Evolutionary conservation across 2,113 vertebrate species (phyloP).

Genomic region (Condylura cristata): DNA sequence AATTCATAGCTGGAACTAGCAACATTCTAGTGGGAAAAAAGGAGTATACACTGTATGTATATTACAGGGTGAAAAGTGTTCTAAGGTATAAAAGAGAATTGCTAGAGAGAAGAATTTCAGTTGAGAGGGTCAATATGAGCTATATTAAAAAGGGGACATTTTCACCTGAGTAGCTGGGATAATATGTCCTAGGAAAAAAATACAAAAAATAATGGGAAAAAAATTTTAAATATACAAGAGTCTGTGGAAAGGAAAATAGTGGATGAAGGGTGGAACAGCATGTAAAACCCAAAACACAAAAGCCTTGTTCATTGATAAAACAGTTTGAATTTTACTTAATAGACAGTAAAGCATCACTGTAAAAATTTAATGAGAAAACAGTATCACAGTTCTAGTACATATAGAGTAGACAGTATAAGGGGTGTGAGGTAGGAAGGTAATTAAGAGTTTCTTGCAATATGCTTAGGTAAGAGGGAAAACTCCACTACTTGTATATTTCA

Average conservation of each 20-base stretch:
- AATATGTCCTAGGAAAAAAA: not conserved
- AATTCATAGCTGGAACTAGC: not conserved
- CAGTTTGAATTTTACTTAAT: not conserved
- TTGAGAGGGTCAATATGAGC: not conserved
- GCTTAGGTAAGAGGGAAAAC: not conserved
- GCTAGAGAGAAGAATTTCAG: not conserved
- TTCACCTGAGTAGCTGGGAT: not conserved
- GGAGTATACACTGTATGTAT: rapidly evolving
- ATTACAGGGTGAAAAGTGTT: not conserved
- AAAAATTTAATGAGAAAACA: not conserved
- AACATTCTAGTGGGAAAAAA: not conserved
- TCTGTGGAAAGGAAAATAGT: not conserved
- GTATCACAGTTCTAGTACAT: not conserved
- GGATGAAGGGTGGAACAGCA: not conserved
- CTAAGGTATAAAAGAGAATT: not conserved
- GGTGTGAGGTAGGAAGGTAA: rapidly evolving
- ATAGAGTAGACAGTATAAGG: not conserved
- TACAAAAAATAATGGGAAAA: rapidly evolving
- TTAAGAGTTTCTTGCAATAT: not conserved
- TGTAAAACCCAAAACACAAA: not conserved
- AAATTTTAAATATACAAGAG: not conserved
- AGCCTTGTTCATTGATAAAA: not conserved
- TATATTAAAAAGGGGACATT: not conserved
- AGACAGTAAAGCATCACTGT: not conserved
- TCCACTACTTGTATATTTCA: not conserved